Evolutionary conservation across 2,797 vertebrate genomes (phyloP), one percentile per base, ranked within the genome.

Genomic region (Melanotaenia parkinsoni): DNA sequence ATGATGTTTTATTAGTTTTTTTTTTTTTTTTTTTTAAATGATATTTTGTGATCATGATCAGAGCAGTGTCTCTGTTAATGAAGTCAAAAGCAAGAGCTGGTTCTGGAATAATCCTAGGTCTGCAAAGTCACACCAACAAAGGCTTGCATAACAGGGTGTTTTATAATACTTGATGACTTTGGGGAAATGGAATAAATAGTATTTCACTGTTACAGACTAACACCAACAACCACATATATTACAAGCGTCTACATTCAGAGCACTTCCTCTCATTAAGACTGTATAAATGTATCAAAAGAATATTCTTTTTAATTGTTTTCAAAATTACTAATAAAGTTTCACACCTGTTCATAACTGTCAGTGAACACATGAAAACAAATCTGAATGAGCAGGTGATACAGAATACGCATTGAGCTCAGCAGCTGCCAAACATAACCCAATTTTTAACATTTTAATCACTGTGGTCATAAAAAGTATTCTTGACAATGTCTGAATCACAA

Each of bases 151-250:
- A 58, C 58, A 53, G 22, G 9, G 45, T 63, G 63, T 75, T 71
- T 70, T 70, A 60, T 68, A 66, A 70, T 30, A 53, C 35, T n/a
- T 58, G 37, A 64, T 78, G 76, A 78, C 70, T 57, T 32, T 12
- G 47, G 56, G 60, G 4, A 78, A 69, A 45, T 38, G 30, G 54
- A 0, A 1, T 45, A 58, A 69, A 40, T 13, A 12, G 28, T 14
- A 32, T 58, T 64, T 76, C 54, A 35, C 56, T 64, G 35, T 58
- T 69, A 45, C 59, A 32, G 45, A 53, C 37, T 20, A 26, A 30
- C 38, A 54, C 2, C 37, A 59, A 61, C 26, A 1, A 54, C 1
- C 0, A 38, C 37, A 62, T 32, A 60, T 16, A 60, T 58, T 37
- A 35, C 12, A n/a, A n/a, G 53, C 35, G 26, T 32, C 4, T n/a